Base-by-base conservation (phyloP, 2,797 vertebrate species). In the Gobionotothen gibberifrons region DNA sequence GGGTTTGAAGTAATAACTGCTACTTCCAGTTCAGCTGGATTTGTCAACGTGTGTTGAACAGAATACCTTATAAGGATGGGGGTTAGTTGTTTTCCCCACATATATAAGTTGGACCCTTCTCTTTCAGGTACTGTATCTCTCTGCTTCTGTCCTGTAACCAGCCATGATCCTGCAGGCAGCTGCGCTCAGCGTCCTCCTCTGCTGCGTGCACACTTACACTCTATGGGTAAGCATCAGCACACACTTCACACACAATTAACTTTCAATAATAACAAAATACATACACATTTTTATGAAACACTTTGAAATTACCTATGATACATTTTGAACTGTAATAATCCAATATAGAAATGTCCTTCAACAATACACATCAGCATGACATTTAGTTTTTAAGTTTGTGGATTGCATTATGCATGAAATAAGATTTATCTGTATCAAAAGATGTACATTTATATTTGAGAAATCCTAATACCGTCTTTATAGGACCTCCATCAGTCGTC, bases 121-220 rank as follows among this genome's bases (percentile, higher is more conserved):
- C 26, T 36, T 47, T 48, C 8, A 0, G 9, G 4, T 8, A 15
- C 17, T 1, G 54, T 55, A 39, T 16, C 36, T 9, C 21, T 56
- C 3, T 32, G 13, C 26, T 21, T 19, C 43, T 13, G 4, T 47
- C 16, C 11, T 19, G n/a, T 7, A 44, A 29, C 13, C 63, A 74
- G 43, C 53, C 80, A 91, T 89, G 87, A 81, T 89, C 4, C 51
- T 90, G 56, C 81, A 71, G 46, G 26, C 67, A 1, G 71, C 70
- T n/a, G 52, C 62, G 9, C 57, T 92, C 61, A 47, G 72, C 39
- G 9, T 69, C 21, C 46, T 90, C 36, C 17, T 91, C 58, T 87
- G 72, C 51, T 73, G 56, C 0, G 58, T 68, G 13, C 52, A 77
- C 48, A 21, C 29, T 47, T 81, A 78, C 6, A 62, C 57, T 3